Base-by-base conservation (phyloP, 1,140 invertebrate species). In the Euura saliciscinereae region DNA sequence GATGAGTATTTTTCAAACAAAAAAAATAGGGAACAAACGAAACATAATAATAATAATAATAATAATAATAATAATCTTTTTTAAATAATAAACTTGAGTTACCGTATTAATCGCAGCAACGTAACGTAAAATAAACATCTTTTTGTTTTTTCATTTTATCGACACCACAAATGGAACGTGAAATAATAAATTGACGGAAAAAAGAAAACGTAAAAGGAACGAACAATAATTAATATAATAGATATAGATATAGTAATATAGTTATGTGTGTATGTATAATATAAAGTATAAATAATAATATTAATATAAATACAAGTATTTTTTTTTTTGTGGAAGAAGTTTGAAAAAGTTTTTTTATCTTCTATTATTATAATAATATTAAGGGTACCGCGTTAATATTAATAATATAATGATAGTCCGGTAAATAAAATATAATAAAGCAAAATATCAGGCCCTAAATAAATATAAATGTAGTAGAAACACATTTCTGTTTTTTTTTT, bases 401-500 rank as follows among this genome's bases (percentile, higher is more conserved):
- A 59, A 6, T 59, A 59, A 59, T 59, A 59, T 75, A 77, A 45
- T 71, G 70, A 64, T 66, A 65, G 69, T 74, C n/a, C 28, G 64
- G 65, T 75, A 74, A 80, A 79, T 71, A 78, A 78, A 78, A 75
- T 74, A 66, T 45, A 68, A 73, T 69, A 74, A 73, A 74, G 74
- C 71, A 76, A 74, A 77, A 75, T 77, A 72, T 68, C 65, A 76
- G 64, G 70, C 44, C 44, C 28, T 28, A 28, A 28, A 28, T 28
- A 28, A 28, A 28, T 28, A 28, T 28, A 28, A 28, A 28, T 28
- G 28, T 28, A 28, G 28, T 28, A 28, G 28, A 28, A 28, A 28
- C 28, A 28, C 28, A 28, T 28, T 28, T 28, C 28, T 28, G 28
- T 28, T 28, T 28, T 28, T 28, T 28, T 28, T 28, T 28, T 28